These are phyloP conservation scores for Eupleurogrammus muticus DNA, from an alignment of 2,797 vertebrate genomes.

Conservation along the genomic window DNA sequence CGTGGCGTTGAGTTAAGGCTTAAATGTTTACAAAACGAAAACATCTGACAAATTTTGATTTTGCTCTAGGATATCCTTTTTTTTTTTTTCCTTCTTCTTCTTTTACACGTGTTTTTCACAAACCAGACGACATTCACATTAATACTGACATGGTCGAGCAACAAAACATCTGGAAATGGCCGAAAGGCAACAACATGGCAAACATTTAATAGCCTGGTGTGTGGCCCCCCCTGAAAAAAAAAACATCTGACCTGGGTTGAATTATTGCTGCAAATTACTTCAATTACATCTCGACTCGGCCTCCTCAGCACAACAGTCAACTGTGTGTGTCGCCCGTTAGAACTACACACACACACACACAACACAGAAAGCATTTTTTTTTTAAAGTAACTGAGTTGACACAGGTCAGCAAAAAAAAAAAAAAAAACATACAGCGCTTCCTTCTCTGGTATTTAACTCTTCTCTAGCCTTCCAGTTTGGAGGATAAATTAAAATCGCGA, in stretches of 20 bases:
- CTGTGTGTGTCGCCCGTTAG: slow-evolving; percentile 49
- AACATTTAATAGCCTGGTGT: slow-evolving; percentile 72
- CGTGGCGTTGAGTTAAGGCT: slow-evolving; percentile 25
- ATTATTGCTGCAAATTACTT: slow-evolving; percentile 71
- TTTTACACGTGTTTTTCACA: slow-evolving; percentile 69
- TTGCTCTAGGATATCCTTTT: slow-evolving; percentile 65
- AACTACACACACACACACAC: slow-evolving; percentile 52
- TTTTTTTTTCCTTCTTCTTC: too few relatives aligned
- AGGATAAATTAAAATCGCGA: slow-evolving; percentile 79
- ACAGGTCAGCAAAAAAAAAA: slow-evolving; percentile 74
- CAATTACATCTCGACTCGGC: slow-evolving; percentile 71
- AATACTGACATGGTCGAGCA: slow-evolving; percentile 79
- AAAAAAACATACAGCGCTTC: slow-evolving; percentile 83
- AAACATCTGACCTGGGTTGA: slow-evolving; percentile 74
- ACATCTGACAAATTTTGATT: slow-evolving; percentile 76
- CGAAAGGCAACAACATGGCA: slow-evolving; percentile 70
- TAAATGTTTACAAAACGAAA: slow-evolving; percentile 37
- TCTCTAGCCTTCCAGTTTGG: slow-evolving; percentile 85
- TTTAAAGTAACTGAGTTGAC: slow-evolving; percentile 68
- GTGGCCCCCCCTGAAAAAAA: slow-evolving; percentile 76
- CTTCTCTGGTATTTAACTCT: slow-evolving; percentile 71
- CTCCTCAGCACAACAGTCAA: slow-evolving; percentile 56
- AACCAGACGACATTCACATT: slow-evolving; percentile 84
- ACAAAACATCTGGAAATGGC: slow-evolving; percentile 72
- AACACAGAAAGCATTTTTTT: slow-evolving; percentile 59